These are phyloP conservation scores for Passer domesticus DNA, from an alignment of 2,113 vertebrate species.

Conservation along the genomic window DNA sequence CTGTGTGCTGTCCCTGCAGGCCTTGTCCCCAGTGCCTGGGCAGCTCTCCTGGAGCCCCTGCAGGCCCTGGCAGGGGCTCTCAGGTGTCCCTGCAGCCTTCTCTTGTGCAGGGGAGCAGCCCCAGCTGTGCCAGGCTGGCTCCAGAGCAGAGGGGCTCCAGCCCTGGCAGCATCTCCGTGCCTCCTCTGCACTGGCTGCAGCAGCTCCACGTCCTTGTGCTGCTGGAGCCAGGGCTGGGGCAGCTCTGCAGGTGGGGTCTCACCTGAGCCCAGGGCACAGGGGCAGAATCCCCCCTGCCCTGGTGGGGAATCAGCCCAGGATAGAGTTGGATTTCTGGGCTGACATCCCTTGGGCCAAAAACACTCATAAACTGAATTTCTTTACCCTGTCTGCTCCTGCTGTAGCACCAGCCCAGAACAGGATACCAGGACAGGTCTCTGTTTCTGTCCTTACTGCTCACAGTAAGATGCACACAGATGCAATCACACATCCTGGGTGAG, in stretches of 20 bases:
- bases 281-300: background rate
- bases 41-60: background rate
- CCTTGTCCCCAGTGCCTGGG: background rate
- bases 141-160: background rate
- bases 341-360: background rate
- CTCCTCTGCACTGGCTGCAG: background rate
- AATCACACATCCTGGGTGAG: background rate
- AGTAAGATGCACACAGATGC: accelerated
- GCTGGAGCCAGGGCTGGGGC: background rate
- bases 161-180: background rate
- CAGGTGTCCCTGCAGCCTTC: too few relatives aligned
- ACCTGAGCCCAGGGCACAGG: background rate
- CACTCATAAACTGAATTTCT: accelerated
- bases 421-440: accelerated
- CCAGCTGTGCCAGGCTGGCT: background rate
- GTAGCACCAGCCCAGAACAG: accelerated
- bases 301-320: background rate
- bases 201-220: background rate
- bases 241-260: background rate
- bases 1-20: background rate
- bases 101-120: background rate
- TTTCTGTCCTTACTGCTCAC: background rate
- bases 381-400: background rate
- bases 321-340: background rate
- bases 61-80: background rate